Evolutionary conservation across 2,113 vertebrate genomes (phyloP).

Genomic region (Turnix velox): DNA sequence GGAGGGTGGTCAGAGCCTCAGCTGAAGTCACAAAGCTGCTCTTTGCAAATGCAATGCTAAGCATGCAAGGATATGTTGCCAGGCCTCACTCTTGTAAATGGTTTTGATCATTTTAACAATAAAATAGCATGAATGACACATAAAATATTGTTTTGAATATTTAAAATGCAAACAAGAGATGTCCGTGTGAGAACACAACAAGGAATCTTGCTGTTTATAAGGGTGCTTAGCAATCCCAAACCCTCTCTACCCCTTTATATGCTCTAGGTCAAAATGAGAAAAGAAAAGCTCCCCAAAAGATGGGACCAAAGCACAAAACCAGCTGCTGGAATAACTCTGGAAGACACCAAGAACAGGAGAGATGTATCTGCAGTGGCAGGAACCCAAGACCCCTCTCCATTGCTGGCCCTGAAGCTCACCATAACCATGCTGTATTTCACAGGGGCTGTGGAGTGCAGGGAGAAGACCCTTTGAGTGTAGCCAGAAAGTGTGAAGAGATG

Average conservation of each 20-base stretch:
- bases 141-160: no score
- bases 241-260: no score
- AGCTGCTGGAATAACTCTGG: background rate
- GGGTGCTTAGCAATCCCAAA: background rate
- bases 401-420: no score
- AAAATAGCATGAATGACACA: background rate
- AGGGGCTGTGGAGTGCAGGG: no score
- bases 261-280: background rate
- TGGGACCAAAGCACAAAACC: background rate
- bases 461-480: background rate
- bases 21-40: background rate
- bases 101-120: background rate
- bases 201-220: background rate
- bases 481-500: background rate
- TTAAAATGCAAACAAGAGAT: background rate
- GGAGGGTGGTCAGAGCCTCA: background rate
- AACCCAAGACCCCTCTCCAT: no score
- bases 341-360: no score
- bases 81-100: background rate
- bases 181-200: background rate
- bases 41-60: background rate
- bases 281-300: background rate
- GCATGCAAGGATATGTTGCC: background rate
- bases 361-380: no score
- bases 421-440: background rate